phyloP scores from a whole-genome alignment of 2,888 invertebrate species.

The Cantharis flavilabris region DNA sequence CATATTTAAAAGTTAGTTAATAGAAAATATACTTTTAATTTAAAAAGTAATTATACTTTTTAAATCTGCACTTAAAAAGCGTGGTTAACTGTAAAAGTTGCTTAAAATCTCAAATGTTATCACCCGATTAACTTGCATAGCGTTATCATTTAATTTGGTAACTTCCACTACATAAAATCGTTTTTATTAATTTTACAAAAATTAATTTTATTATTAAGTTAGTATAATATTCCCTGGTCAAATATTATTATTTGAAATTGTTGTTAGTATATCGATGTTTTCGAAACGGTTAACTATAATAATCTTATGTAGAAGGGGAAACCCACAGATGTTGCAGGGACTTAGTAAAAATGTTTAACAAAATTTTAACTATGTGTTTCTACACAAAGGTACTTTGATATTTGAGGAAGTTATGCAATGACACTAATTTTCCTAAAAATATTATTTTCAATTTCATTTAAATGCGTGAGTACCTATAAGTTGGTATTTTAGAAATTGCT shows the following conservation, averaged over 20 bases:
- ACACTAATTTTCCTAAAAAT: neutral
- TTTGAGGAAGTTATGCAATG: neutral
- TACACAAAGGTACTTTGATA: neutral
- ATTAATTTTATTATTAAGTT: no score
- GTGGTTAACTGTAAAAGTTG: neutral
- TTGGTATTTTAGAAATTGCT: neutral
- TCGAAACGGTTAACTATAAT: neutral
- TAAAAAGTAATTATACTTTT: neutral
- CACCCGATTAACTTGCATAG: neutral
- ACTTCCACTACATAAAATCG: neutral
- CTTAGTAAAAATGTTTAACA: neutral
- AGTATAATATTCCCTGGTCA: no score
- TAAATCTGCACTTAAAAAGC: neutral
- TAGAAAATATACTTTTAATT: neutral
- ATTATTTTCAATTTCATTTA: neutral
- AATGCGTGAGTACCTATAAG: neutral
- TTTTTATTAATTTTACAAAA: neutral
- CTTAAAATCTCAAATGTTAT: neutral
- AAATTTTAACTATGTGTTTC: neutral
- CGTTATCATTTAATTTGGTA: neutral
- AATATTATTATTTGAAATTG: neutral
- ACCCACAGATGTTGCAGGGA: neutral
- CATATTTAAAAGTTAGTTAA: neutral
- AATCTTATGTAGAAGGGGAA: neutral
- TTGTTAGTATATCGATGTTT: neutral